These are phyloP conservation scores for Platysternon megacephalum DNA, from an alignment of 2,113 vertebrate genomes.

Conservation along the genomic window DNA sequence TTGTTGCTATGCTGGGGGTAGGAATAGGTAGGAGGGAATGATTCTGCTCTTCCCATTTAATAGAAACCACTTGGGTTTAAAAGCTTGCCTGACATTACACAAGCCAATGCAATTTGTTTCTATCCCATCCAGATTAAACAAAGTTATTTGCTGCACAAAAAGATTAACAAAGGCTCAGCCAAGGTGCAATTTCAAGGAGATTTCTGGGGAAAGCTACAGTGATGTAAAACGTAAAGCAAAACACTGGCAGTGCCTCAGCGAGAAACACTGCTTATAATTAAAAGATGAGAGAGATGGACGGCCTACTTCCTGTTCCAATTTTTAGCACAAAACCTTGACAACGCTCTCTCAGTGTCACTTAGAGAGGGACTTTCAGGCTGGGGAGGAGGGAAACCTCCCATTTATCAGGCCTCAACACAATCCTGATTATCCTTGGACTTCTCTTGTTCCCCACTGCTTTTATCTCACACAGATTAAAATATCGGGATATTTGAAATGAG, in stretches of 20 bases:
- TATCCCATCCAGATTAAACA: not conserved
- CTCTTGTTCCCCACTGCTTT: not conserved
- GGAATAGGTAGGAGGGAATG: not conserved
- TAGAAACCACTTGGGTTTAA: not conserved
- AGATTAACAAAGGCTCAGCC: not conserved
- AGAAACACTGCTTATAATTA: not conserved
- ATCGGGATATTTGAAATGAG: not conserved
- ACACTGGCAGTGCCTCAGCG: not conserved
- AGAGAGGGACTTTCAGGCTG: not conserved
- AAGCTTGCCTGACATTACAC: not conserved
- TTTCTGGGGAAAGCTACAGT: not conserved
- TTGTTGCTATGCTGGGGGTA: not conserved
- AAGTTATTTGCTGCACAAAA: not conserved
- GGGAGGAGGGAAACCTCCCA: not conserved
- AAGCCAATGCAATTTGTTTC: not conserved
- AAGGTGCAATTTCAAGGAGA: not conserved
- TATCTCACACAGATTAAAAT: not conserved
- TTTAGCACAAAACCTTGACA: not conserved
- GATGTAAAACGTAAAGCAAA: not conserved
- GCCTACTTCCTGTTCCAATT: not conserved
- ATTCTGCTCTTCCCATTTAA: not conserved
- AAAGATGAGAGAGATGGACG: not conserved
- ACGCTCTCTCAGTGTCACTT: not conserved
- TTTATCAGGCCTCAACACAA: not conserved
- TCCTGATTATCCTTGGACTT: not conserved